Evolutionary conservation across 2,797 vertebrate genomes (phyloP), one percentile per base, ranked within the genome.

Genomic region (Argyrosomus regius): DNA sequence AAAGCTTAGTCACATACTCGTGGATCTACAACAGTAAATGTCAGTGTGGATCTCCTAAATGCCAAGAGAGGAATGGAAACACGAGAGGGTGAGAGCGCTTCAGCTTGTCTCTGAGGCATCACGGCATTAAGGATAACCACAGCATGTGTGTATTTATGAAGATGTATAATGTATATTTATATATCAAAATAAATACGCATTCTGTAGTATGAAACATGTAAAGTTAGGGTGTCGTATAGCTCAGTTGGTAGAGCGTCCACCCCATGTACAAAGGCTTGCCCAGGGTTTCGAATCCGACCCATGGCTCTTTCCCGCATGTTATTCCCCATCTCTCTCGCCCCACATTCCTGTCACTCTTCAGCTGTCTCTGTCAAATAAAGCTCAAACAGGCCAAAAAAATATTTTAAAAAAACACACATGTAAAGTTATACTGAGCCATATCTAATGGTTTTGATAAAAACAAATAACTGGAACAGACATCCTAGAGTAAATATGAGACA

Each of bases 1-100:
- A 85, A 86, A 89, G 85, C 90, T 90, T 88, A 80, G 81, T 80
- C 77, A 82, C 88, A 92, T 83, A 70, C 56, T 24, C 9, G 46
- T 77, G 63, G 67, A 67, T 86, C 59, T 71, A 56, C 48, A 59
- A 67, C 58, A 63, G 79, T 88, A 89, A 91, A 92, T 92, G 91
- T 92, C 88, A 93, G 75, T 75, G 82, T 76, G 48, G 75, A 87
- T 84, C 82, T 82, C 64, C 68, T 80, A 88, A 86, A 93, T 90
- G 69, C 87, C 88, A 86, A 61, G 39, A 80, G 74, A 84, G 86
- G 84, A 89, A 87, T 87, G 86, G 94, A 91, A 93, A 94, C 74
- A 74, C 39, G 89, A 93, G 90, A 86, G 60, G 78, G 82, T 62
- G 82, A 83, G 49, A 86, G 70, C 26, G 69, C 67, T 81, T 70